Base-by-base conservation (phyloP, 2,888 invertebrate species). In the Polyploca ridens region DNA sequence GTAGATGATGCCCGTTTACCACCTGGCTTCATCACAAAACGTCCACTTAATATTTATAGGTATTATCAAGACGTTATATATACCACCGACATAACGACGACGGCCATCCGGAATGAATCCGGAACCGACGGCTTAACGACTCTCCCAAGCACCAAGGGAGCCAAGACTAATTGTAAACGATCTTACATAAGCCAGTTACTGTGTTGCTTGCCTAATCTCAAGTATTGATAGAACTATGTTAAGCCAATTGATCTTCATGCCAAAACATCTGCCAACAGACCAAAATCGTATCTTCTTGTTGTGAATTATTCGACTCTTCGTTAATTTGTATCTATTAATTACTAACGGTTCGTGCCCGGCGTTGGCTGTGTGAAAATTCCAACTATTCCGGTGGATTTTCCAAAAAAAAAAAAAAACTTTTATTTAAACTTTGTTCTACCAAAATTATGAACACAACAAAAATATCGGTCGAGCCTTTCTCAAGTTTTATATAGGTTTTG, bases 61-160 rank as follows among this genome's bases (percentile, higher is more conserved):
- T 38, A 58, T 41, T 58, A 33, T 63, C 38, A 63, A 63, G 27
- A 35, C 58, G 58, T 62, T 27, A 62, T 62, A 64, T 62, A 62
- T 61, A 54, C 19, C 54, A 49, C 54, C 54, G 10, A 54, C 16
- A 54, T 46, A 54, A 54, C 54, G 54, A 54, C 54, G 54, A 54
- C 3, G 7, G 54, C n/a, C 19, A 54, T 54, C 19, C 54, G 54
- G 38, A 59, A 60, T 35, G 38, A 60, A 60, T 38, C 35, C 38
- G 60, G 60, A 35, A 38, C 35, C 60, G 38, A n/a, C 60, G 60
- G 60, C 35, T 60, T 60, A 38, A 60, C 60, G 35, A 41, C 60
- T 46, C n/a, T n/a, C 6, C 46, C 46, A 46, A 46, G 54, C 54
- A 54, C 19, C 19, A 10, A 54, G 54, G 54, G 54, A 54, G 54